phyloP scores from a whole-genome alignment of 2,888 invertebrate genomes.

The Sarcophaga subvicina region DNA sequence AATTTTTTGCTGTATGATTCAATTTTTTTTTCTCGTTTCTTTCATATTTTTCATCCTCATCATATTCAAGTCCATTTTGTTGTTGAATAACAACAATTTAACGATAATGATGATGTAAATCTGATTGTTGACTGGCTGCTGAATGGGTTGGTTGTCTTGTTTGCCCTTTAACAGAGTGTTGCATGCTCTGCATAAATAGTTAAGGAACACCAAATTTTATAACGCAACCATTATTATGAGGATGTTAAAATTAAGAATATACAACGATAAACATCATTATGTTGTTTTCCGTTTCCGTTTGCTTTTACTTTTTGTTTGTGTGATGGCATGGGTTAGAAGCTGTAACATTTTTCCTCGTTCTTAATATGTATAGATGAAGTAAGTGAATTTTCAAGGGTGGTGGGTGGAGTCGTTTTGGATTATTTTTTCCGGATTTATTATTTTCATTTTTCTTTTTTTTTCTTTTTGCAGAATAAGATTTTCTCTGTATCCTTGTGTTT shows the following conservation, averaged over 20 bases:
- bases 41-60: constrained; percentile 36
- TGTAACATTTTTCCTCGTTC: constrained; percentile 24
- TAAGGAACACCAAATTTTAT: constrained; percentile 24
- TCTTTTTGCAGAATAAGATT: background rate
- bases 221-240: constrained; percentile 56
- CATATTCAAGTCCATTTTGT: constrained; percentile 79
- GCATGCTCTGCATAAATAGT: background rate
- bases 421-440: constrained; percentile 9
- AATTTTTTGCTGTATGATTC: background rate
- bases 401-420: background rate
- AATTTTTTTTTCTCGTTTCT: background rate
- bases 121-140: constrained; percentile 67
- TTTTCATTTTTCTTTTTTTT: background rate
- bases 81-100: constrained; percentile 69
- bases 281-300: constrained; percentile 1
- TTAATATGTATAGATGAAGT: constrained; percentile 25
- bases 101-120: constrained; percentile 70
- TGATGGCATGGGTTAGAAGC: constrained; percentile 8
- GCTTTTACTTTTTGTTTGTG: constrained; percentile 4
- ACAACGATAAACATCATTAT: constrained; percentile 49
- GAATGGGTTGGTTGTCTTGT: constrained; percentile 38
- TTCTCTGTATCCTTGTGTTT: constrained; percentile 11
- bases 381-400: constrained; percentile 38
- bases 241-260: constrained; percentile 75
- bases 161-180: constrained; percentile 30